Percentiles rank a stretch among this genome's conserved stretches.
These are phyloP conservation scores for Gallinago undulata DNA, from an alignment of 2,113 vertebrate genomes.

Conservation along the genomic window DNA sequence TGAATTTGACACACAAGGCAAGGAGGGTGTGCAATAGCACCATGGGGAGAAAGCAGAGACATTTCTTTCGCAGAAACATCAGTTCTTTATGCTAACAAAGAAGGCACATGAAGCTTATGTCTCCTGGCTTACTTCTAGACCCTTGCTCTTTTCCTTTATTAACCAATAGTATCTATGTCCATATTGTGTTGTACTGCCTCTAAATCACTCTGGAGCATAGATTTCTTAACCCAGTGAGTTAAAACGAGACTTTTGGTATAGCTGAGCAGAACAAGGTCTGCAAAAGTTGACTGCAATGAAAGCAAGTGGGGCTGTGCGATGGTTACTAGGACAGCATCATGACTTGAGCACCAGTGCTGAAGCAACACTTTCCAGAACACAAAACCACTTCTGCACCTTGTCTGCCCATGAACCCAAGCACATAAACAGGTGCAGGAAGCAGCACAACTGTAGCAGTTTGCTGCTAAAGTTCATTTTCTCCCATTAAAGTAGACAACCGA, in stretches of 20 bases:
- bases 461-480: background rate
- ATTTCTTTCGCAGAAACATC: background rate
- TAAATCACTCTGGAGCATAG: background rate
- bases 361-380: background rate
- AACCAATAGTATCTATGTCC: background rate
- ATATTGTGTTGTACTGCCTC: background rate
- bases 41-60: background rate
- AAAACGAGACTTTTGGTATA: background rate
- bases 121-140: background rate
- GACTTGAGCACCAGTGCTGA: background rate
- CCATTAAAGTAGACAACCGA: background rate
- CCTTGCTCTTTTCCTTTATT: background rate
- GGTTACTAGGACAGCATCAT: background rate
- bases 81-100: background rate
- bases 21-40: background rate
- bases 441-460: accelerated
- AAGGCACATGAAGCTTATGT: background rate
- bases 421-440: background rate
- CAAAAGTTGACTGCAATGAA: background rate
- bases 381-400: background rate
- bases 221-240: background rate
- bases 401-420: background rate
- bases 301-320: background rate
- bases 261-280: background rate
- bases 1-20: background rate